phyloP scores from a whole-genome alignment of 2,888 invertebrate species.

The Synanthedon vespiformis region DNA sequence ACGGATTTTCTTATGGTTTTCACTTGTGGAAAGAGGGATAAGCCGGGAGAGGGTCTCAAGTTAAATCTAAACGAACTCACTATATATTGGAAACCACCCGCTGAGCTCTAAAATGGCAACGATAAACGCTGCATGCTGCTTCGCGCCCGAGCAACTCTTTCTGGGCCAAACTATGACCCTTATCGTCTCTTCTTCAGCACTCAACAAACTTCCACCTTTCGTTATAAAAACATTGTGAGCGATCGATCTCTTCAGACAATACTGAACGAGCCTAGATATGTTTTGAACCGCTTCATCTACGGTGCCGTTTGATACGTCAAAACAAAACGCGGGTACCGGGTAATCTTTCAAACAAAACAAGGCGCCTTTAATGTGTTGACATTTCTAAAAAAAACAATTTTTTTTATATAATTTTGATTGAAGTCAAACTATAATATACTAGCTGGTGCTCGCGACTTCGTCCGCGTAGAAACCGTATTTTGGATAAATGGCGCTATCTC shows the following conservation, averaged over 20 bases:
- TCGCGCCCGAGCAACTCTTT: conserved; percentile 64
- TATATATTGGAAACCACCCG: conserved; percentile 79
- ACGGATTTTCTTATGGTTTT: too few relatives aligned
- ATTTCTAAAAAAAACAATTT: conserved; percentile 53
- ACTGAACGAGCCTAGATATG: conserved; percentile 62
- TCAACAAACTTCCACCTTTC: conserved; percentile 44
- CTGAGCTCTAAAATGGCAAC: conserved; percentile 82
- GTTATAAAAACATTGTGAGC: conserved; percentile 84
- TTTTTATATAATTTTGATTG: not conserved
- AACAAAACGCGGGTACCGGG: conserved; percentile 78
- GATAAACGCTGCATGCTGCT: conserved; percentile 71
- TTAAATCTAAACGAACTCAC: conserved; percentile 48
- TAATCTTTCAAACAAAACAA: conserved; percentile 66
- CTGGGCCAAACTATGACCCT: conserved; percentile 78
- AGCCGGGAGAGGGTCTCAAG: too few relatives aligned
- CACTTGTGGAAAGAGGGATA: too few relatives aligned
- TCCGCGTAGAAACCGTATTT: too few relatives aligned
- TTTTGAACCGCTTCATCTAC: conserved; percentile 31
- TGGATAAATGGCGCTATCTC: too few relatives aligned
- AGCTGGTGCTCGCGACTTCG: too few relatives aligned
- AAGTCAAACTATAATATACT: too few relatives aligned
- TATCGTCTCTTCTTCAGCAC: conserved; percentile 36
- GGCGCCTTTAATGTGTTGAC: conserved; percentile 60
- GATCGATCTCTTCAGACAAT: conserved; percentile 72
- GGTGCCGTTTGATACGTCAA: conserved; percentile 56